Evolutionary conservation across 2,797 vertebrate genomes (phyloP), one percentile per base, ranked within the genome.

Genomic region (Rhinogobio ventralis): DNA sequence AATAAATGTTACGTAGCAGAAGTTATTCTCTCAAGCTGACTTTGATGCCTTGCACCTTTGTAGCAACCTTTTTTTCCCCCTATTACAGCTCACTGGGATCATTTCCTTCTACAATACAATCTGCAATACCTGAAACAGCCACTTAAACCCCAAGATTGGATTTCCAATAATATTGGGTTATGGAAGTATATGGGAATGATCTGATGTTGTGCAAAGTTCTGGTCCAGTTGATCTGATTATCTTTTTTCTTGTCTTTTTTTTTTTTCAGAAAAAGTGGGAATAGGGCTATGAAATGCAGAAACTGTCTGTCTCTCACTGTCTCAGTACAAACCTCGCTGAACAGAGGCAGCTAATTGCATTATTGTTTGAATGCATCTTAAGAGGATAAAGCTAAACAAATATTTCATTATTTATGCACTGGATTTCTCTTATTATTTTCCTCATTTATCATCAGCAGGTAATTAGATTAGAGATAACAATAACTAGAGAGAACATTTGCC

Each of bases 401-500:
- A 45, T 74, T 86, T 64, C 79, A 69, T 80, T 84, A 83, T 87
- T 77, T 57, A 90, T 91, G 90, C 89, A 90, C 87, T 87, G 89
- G 90, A 89, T 79, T 74, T 84, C 71, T 67, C 30, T 46, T 55
- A 11, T 60, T 73, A 45, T 82, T 45, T 69, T 71, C 71, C 45
- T 87, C 45, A 30, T 81, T 77, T 78, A 62, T 81, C 64, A 45
- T 10, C 49, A 87, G 51, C 73, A 17, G 78, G 71, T 79, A 75
- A 42, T 76, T 84, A 82, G 49, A 60, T 86, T 86, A 39, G 7
- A 3, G 36, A 69, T 62, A 45, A 62, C 92, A 51, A 92, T 93
- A 91, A 91, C 92, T 90, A 89, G 90, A 84, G 88, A 90, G 92
- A 46, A 79, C 53, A 9, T 72, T n/a, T 42, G n/a, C 23, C 28